These are phyloP conservation scores for Probosciger aterrimus DNA, from an alignment of 2,113 vertebrate genomes.

Conservation along the genomic window DNA sequence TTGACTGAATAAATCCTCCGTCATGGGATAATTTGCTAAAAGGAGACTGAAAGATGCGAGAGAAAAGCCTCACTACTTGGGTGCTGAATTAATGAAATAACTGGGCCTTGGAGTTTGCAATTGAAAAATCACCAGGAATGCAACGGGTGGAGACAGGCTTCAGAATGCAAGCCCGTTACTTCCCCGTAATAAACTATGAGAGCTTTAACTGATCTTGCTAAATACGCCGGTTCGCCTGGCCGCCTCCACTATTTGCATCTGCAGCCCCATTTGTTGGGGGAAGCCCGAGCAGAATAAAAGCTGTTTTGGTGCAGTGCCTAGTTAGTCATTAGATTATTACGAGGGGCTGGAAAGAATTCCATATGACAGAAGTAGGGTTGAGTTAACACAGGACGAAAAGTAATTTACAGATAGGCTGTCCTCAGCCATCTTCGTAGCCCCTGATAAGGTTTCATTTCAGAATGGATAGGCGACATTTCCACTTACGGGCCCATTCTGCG, in stretches of 20 bases:
- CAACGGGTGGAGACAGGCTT: constrained; percentile 78
- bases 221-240: constrained; percentile 46
- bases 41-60: constrained; percentile 83
- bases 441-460: constrained; percentile 99
- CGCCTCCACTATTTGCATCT: constrained; percentile 63
- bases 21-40: constrained; percentile 97
- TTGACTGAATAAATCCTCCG: constrained; percentile 94
- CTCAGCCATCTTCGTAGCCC: constrained; percentile 96
- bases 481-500: constrained; percentile 97
- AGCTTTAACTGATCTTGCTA: constrained; percentile 66
- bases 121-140: constrained; percentile 85
- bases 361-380: constrained; percentile 99
- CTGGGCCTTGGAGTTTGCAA: constrained; percentile 79
- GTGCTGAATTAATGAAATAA: constrained; percentile 88
- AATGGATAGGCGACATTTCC: constrained; percentile 99
- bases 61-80: constrained; percentile 82
- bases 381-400: constrained; percentile 99
- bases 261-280: constrained; percentile 54
- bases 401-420: constrained; percentile 99
- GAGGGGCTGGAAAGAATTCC: constrained; percentile 92
- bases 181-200: constrained; percentile 68
- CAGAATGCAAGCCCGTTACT: constrained; percentile 67
- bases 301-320: constrained; percentile 73
- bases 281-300: constrained; percentile 68
- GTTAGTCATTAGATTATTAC: constrained; percentile 96